Base-by-base conservation (phyloP, 2,113 vertebrate genomes). In the Lampris megalopsis region DNA sequence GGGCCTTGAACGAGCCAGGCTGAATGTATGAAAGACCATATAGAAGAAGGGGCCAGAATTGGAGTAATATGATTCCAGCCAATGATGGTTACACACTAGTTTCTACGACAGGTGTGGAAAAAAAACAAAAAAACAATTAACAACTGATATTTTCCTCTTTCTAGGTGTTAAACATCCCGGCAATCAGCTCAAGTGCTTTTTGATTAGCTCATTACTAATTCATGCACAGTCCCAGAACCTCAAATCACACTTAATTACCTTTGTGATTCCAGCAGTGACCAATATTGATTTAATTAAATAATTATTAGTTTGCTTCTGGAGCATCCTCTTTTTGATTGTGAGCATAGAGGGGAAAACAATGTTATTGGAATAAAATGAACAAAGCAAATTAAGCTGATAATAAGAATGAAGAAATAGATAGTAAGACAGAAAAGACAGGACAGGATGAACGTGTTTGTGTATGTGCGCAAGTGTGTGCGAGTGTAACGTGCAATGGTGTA, bases 151-250 rank as follows among this genome's bases (percentile, higher is more conserved):
- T 45, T 66, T 69, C 77, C 65, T 82, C 66, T 75, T 73, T 71
- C 62, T 78, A 80, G 83, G 83, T 87, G 87, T 86, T 89, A 91
- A 61, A 88, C 82, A 83, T 79, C 64, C 72, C 76, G 71, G 83
- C 84, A 90, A 90, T 88, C 85, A 91, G 79, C 85, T 75, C 83
- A 84, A 93, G 91, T 94, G 89, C 79, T 86, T 94, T 91, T 89
- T 93, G 89, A 93, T 93, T 89, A 89, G 88, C 86, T 91, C 87
- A 92, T 93, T 90, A 92, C 89, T 94, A 92, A 93, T 92, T 89
- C 89, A 92, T 91, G 86, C 85, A 89, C 85, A 88, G 75, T 85
- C 85, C 73, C 45, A 43, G 83, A 89, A 90, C 78, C 85, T 90
- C 77, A 87, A 94, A 93, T 92, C 89, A 87, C 86, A 91, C 91